A percentile compares a stretch with the other conserved stretches of the same genome.
Evolutionary conservation across 2,113 vertebrate species (phyloP).

Genomic region (Phaethon lepturus): DNA sequence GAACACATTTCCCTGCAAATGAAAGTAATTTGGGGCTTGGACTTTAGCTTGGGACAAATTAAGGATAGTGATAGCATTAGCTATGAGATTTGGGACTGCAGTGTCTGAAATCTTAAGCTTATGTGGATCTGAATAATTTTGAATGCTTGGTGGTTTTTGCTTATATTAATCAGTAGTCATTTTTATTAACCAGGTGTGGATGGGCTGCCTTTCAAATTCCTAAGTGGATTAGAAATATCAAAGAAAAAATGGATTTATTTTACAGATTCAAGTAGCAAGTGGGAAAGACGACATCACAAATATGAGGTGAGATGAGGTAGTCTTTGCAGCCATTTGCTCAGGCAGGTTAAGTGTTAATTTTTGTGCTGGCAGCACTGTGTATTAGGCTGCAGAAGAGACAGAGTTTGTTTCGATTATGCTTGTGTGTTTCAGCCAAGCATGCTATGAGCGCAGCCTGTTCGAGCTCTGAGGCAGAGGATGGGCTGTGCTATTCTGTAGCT

Average conservation of each 20-base stretch:
- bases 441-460: background rate
- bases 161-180: background rate
- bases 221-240: slow-evolving; percentile 78
- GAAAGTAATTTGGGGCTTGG: background rate
- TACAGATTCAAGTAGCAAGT: slow-evolving; percentile 79
- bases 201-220: slow-evolving; percentile 74
- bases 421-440: background rate
- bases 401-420: background rate
- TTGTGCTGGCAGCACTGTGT: background rate
- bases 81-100: background rate
- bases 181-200: slow-evolving; percentile 57
- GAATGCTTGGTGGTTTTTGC: background rate
- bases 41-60: background rate
- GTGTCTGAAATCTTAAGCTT: background rate
- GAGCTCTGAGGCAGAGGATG: background rate
- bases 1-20: background rate
- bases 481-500: background rate
- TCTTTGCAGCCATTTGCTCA: background rate
- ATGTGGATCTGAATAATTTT: background rate
- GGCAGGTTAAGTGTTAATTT: background rate
- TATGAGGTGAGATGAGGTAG: slow-evolving; percentile 65
- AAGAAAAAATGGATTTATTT: slow-evolving; percentile 74
- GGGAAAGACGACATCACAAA: slow-evolving; percentile 76
- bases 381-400: background rate
- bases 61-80: background rate